Evolutionary conservation across 2,888 invertebrate species (phyloP).

Genomic region (Halocaridina rubra): DNA sequence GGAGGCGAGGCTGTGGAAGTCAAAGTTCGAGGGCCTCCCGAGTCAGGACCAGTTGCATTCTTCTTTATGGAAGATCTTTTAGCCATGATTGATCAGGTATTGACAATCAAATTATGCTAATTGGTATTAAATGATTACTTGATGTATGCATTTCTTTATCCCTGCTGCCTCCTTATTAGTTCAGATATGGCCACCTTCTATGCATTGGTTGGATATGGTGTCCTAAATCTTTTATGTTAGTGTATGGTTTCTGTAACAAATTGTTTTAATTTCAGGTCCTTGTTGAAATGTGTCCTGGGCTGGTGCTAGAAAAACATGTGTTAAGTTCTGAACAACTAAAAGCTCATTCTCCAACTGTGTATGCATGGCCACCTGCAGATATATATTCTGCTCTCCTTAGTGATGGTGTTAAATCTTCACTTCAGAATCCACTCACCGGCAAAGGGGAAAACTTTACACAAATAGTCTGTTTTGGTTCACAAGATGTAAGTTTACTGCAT

Average conservation of each 20-base stretch:
- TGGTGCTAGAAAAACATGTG: slow-evolving; percentile 76
- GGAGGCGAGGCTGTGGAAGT: slow-evolving; percentile 74
- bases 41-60: slow-evolving; percentile 74
- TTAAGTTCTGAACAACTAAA: slow-evolving; percentile 75
- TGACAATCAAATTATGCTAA: no score
- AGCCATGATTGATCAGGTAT: slow-evolving; percentile 75
- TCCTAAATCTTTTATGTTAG: neutral
- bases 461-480: slow-evolving; percentile 73
- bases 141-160: no score
- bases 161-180: no score
- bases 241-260: neutral
- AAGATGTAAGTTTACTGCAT: slow-evolving; percentile 70
- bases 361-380: slow-evolving; percentile 67
- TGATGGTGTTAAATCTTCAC: slow-evolving; percentile 67
- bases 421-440: slow-evolving; percentile 71
- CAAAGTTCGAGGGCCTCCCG: slow-evolving; percentile 76
- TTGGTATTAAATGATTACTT: no score
- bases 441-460: slow-evolving; percentile 73
- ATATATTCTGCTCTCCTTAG: slow-evolving; percentile 69
- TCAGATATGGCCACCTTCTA: no score
- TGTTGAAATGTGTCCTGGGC: slow-evolving; percentile 76
- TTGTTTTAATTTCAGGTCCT: slow-evolving; percentile 71
- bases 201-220: neutral
- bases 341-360: slow-evolving; percentile 66
- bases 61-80: slow-evolving; percentile 78